Evolutionary conservation across 1,140 invertebrate species (phyloP), one percentile per base, ranked within the genome.

Genomic region (Antheraea mylitta): DNA sequence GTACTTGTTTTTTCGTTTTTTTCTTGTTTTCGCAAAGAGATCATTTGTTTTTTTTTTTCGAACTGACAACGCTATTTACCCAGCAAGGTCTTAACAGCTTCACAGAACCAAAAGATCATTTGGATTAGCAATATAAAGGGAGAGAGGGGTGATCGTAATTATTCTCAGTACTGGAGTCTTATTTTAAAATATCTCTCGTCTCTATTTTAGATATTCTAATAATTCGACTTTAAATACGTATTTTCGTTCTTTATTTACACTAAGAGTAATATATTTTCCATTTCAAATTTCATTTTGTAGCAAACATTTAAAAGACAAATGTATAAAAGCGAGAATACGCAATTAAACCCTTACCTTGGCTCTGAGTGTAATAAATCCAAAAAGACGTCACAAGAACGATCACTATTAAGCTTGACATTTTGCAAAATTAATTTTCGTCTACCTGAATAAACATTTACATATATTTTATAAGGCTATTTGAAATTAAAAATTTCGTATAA

Each of bases 291-390:
- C 45, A 53, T 53, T 53, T 53, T 11, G 38, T 42, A 42, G 11
- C 38, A 42, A 42, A 42, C 38, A 7, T 42, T 42, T 42, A 42
- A 53, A 53, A 53, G 11, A 53, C 45, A 53, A 13, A 16, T 13
- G 0, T 53, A n/a, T 16, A 53, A 53, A 53, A 53, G 45, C 45
- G 45, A 53, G 16, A 53, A 53, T 53, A 53, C 10, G 45, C 45
- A 64, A 58, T 61, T 10, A 65, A 64, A 66, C 30, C 30, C 70
- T 61, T 69, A 79, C 77, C 72, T 76, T 71, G 67, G 36, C 74
- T 76, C 10, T 70, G 68, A 42, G 74, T 76, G 59, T 70, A 76
- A 61, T 72, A 79, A 66, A 79, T 67, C 69, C 70, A 79, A 64
- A 72, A 74, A 13, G 71, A 60, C n/a, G 64, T 58, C 42, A 74